phyloP scores from a whole-genome alignment of 2,888 invertebrate genomes.

The Acanthoscelides obtectus region DNA sequence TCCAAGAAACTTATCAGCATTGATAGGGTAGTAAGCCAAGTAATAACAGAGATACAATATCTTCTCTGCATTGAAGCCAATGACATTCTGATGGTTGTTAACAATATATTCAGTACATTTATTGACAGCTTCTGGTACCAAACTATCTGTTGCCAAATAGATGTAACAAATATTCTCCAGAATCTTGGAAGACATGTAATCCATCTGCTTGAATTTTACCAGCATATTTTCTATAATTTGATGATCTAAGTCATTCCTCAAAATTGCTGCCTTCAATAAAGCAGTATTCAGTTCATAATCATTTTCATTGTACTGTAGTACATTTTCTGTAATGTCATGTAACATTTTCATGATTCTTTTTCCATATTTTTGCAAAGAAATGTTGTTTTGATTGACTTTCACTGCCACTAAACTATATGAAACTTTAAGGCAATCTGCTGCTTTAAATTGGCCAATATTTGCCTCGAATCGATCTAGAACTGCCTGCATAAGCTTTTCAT shows the following conservation, averaged over 20 bases:
- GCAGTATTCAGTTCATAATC: slow-evolving; percentile 11
- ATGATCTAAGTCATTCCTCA: slow-evolving; percentile 40
- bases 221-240: slow-evolving; percentile 41
- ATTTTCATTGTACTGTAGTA: slow-evolving; percentile 8
- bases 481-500: slow-evolving; percentile 23
- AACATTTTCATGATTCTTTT: slow-evolving; percentile 18
- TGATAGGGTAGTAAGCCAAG: slow-evolving; percentile 50
- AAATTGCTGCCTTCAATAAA: slow-evolving; percentile 32
- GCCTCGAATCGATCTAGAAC: slow-evolving; percentile 30
- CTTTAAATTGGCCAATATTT: slow-evolving; percentile 14
- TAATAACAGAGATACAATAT: slow-evolving; percentile 49
- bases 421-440: slow-evolving; percentile 13
- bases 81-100: slow-evolving; percentile 43
- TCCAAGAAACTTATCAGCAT: slow-evolving; percentile 41
- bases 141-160: slow-evolving; percentile 43
- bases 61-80: slow-evolving; percentile 52
- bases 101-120: slow-evolving; percentile 48
- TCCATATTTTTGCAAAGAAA: slow-evolving; percentile 10
- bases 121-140: slow-evolving; percentile 49
- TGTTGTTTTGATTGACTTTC: slow-evolving; percentile 5
- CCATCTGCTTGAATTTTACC: slow-evolving; percentile 37
- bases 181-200: slow-evolving; percentile 46
- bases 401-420: slow-evolving; percentile 13
- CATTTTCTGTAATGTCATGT: slow-evolving; percentile 15
- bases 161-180: slow-evolving; percentile 48